A percentile compares a stretch with the other conserved stretches of the same genome.
Evolutionary conservation across 23 tunicate genomes (phyloP).

Genomic region (Trididemnum nubilum): DNA sequence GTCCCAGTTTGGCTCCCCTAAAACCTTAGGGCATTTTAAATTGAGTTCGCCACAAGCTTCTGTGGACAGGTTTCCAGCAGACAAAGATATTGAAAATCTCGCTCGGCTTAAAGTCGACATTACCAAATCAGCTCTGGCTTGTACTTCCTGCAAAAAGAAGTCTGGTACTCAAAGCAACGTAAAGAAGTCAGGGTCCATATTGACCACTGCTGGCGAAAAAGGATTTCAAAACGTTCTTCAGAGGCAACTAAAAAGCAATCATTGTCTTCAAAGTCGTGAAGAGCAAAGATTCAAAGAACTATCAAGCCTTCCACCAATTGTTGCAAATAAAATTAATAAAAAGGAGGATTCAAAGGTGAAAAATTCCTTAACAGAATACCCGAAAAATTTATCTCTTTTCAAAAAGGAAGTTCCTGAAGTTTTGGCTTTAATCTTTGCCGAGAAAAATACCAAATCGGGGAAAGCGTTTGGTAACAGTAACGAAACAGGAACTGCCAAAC

Average conservation of each 20-base stretch:
- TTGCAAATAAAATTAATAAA: too few species aligned
- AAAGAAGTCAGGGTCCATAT: background rate
- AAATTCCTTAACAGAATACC: too few species aligned
- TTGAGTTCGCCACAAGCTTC: background rate
- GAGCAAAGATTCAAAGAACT: too few species aligned
- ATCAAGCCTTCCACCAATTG: too few species aligned
- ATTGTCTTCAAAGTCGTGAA: too few species aligned
- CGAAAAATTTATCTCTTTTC: background rate
- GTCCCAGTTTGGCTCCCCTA: background rate
- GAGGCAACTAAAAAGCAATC: background rate
- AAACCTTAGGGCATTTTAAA: too few species aligned
- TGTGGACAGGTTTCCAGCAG: slow-evolving; percentile 2
- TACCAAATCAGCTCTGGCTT: background rate
- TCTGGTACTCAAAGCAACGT: background rate
- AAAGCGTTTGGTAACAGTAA: background rate
- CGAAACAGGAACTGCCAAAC: background rate
- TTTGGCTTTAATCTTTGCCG: background rate
- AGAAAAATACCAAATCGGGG: background rate
- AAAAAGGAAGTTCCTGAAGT: background rate
- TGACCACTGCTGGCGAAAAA: background rate
- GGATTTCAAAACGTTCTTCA: too few species aligned
- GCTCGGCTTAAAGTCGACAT: slow-evolving; percentile 9
- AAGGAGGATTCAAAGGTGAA: too few species aligned
- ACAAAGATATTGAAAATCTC: slow-evolving; percentile 14
- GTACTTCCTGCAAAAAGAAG: background rate